Evolutionary conservation across 2,888 invertebrate species (phyloP).

Genomic region (Papilio elwesi): DNA sequence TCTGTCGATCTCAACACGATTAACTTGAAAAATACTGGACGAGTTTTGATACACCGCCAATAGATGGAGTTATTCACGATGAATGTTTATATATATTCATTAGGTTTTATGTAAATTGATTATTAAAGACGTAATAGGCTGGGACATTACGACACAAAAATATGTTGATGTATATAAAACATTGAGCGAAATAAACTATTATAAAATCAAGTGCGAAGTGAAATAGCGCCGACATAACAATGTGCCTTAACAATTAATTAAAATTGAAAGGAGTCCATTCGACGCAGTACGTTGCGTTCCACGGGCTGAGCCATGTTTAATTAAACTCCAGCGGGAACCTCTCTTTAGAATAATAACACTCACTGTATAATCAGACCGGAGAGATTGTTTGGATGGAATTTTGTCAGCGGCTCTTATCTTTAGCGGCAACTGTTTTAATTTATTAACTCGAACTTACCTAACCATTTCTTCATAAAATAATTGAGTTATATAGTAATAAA

Average conservation of each 20-base stretch:
- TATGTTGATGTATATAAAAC: too few relatives aligned
- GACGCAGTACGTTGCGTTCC: not conserved
- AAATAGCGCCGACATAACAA: slow-evolving; percentile 3
- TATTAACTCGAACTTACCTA: not conserved
- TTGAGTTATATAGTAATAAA: not conserved
- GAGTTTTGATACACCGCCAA: too few relatives aligned
- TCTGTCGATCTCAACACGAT: too few relatives aligned
- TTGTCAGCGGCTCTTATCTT: slow-evolving; percentile 34
- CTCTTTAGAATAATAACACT: slow-evolving; percentile 19
- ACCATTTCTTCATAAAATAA: not conserved
- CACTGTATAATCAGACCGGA: slow-evolving; percentile 34
- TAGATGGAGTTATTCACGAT: too few relatives aligned
- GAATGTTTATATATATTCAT: too few relatives aligned
- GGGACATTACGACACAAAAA: too few relatives aligned
- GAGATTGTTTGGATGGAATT: slow-evolving; percentile 32
- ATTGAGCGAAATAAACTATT: too few relatives aligned
- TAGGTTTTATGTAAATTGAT: too few relatives aligned
- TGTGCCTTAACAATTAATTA: slow-evolving; percentile 15
- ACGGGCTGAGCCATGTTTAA: slow-evolving; percentile 8
- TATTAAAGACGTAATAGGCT: too few relatives aligned
- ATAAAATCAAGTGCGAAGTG: slow-evolving; percentile 6
- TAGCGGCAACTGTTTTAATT: slow-evolving; percentile 8
- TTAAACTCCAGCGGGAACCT: slow-evolving; percentile 9
- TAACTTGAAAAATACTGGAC: too few relatives aligned
- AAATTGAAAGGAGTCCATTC: not conserved